These are phyloP conservation scores for Acanthacorydalis orientalis DNA, from an alignment of 2,888 invertebrate genomes.

Conservation along the genomic window DNA sequence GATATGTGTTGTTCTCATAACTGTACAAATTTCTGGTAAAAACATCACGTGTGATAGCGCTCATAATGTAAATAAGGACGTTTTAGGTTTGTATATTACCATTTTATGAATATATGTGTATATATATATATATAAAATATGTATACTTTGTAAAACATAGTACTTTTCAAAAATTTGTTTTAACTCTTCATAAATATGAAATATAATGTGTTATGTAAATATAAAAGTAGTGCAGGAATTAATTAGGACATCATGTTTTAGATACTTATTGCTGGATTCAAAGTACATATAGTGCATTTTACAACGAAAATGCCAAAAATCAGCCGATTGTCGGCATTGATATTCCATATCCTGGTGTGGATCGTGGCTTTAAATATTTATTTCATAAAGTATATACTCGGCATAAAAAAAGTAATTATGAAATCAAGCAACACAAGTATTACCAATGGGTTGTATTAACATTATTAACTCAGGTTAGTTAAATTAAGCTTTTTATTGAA, in stretches of 20 bases:
- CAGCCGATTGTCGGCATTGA: constrained; percentile 50
- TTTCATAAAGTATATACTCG: not conserved
- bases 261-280: constrained; percentile 78
- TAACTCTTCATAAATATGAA: not conserved
- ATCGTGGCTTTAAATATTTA: not conserved
- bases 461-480: constrained; percentile 34
- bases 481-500: too few species aligned
- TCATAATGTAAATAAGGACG: constrained; percentile 6
- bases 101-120: not conserved
- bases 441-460: constrained; percentile 44
- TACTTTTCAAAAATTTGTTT: not conserved
- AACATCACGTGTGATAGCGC: constrained; percentile 9
- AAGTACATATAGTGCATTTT: constrained; percentile 59
- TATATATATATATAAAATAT: not conserved
- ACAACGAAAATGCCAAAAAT: not conserved
- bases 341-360: constrained; percentile 68
- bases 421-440: constrained; percentile 30
- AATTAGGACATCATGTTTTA: constrained; percentile 7
- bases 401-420: constrained; percentile 3
- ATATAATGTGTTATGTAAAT: not conserved
- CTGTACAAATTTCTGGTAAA: constrained; percentile 7
- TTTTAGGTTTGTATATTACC: constrained; percentile 8
- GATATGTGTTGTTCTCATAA: constrained; percentile 7
- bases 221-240: too few species aligned
- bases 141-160: not conserved